Conservation (phyloP, 2,797 vertebrate genomes). For the Squalus acanthias region DNA sequence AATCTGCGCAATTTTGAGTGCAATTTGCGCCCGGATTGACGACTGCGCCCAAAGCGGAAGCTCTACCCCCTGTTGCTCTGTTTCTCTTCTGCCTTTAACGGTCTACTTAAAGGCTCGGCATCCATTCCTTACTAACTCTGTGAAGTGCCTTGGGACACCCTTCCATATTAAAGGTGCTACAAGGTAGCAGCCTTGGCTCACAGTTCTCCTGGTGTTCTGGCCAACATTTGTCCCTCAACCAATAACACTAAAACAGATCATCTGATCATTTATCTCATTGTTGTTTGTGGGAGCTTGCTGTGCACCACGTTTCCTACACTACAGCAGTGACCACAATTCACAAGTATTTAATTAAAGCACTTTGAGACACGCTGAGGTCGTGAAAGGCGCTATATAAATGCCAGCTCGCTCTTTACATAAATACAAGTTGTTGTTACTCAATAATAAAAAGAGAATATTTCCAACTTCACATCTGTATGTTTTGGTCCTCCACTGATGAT, state of each 20-base stretch:
- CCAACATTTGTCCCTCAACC: not conserved
- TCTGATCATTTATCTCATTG: not conserved
- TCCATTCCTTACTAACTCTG: not conserved
- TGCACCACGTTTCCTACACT: not conserved
- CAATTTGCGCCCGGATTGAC: not conserved
- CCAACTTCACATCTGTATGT: not conserved
- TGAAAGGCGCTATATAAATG: not conserved
- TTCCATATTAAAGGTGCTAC: not conserved
- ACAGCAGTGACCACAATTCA: not conserved
- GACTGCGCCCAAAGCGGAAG: too few relatives aligned
- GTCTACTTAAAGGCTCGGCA: not conserved
- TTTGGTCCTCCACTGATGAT: not conserved
- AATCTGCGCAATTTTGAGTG: not conserved
- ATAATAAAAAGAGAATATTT: not conserved
- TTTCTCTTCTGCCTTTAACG: not conserved
- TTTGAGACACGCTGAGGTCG: not conserved
- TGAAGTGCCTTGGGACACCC: not conserved
- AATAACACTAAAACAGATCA: not conserved
- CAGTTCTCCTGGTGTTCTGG: not conserved
- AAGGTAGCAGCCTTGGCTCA: not conserved
- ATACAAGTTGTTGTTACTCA: not conserved
- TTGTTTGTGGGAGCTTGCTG: not conserved
- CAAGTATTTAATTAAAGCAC: not conserved
- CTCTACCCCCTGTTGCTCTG: not conserved
- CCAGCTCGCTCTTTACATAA: not conserved